Percentiles rank a stretch among this genome's conserved stretches.
These are phyloP conservation scores for Plebejus argus DNA, from an alignment of 2,888 invertebrate genomes.

Conservation along the genomic window DNA sequence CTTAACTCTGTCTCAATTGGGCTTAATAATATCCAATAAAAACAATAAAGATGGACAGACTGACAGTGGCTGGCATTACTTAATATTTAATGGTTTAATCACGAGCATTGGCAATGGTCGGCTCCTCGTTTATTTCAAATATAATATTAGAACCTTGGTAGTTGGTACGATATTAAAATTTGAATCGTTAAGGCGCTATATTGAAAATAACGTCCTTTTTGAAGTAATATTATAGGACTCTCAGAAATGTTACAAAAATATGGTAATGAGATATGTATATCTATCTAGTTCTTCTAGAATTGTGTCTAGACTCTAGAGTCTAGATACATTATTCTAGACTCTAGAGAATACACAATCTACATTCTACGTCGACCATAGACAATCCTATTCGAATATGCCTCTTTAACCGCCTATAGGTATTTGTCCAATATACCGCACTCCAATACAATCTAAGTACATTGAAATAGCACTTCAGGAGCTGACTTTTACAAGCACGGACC, in stretches of 20 bases:
- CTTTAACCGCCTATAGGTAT: no score
- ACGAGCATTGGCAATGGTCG: not conserved
- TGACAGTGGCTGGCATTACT: not conserved
- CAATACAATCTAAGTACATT: not conserved
- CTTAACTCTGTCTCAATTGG: constrained; percentile 25
- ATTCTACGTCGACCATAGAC: no score
- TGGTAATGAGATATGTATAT: no score
- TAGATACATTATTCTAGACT: no score
- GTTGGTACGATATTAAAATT: not conserved
- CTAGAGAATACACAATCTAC: no score
- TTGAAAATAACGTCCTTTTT: no score
- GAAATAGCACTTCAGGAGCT: not conserved
- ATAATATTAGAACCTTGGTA: not conserved
- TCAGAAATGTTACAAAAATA: no score
- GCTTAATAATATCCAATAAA: constrained; percentile 25
- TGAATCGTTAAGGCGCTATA: no score
- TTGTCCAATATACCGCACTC: not conserved
- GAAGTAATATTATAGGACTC: no score
- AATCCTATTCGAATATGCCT: no score
- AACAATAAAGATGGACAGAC: constrained; percentile 23
- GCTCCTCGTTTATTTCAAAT: not conserved
- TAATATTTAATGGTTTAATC: constrained; percentile 25
- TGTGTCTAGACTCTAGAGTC: no score
- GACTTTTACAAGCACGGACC: constrained; percentile 1
- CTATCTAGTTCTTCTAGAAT: no score